phyloP scores from a whole-genome alignment of 2,797 vertebrate genomes.

The Acipenser ruthenus region DNA sequence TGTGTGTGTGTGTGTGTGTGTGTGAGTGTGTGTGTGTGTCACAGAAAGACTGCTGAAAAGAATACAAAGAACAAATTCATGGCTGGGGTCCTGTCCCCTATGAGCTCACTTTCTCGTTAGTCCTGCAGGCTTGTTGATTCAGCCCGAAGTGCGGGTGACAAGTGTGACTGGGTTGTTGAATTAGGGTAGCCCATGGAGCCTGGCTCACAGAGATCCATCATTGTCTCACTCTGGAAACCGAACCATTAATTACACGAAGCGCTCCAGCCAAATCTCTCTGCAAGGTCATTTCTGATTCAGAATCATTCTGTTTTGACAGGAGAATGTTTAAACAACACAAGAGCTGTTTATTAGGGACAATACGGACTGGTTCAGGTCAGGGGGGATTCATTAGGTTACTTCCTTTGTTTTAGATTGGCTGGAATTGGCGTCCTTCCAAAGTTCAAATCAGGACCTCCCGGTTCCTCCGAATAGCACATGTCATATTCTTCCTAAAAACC shows the following conservation, averaged over 20 bases:
- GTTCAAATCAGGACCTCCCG: slow-evolving; percentile 1
- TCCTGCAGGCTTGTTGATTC: slow-evolving; percentile 23
- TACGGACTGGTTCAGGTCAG: slow-evolving; percentile 23
- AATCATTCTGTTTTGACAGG: slow-evolving; percentile 11
- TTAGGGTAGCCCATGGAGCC: slow-evolving; percentile 24
- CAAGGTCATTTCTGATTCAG: slow-evolving; percentile 26
- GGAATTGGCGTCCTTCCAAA: slow-evolving; percentile 15
- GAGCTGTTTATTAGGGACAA: slow-evolving; percentile 27
- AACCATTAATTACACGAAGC: slow-evolving; percentile 30
- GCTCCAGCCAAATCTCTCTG: slow-evolving; percentile 8
- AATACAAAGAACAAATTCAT: slow-evolving; percentile 28
- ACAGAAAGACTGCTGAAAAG: slow-evolving; percentile 8
- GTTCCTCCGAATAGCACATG: slow-evolving; percentile 15
- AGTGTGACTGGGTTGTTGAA: slow-evolving; percentile 36
- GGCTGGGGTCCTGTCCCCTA: slow-evolving; percentile 27
- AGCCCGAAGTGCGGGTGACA: slow-evolving; percentile 45
- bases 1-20: background rate
- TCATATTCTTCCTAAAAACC: too few relatives aligned
- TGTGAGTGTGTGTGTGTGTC: background rate
- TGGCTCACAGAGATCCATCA: slow-evolving; percentile 22
- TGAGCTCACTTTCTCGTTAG: slow-evolving; percentile 38
- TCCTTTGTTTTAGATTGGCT: slow-evolving; percentile 18
- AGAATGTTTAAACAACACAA: slow-evolving; percentile 27
- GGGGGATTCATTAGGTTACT: slow-evolving; percentile 32
- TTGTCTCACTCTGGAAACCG: slow-evolving; percentile 30